Evolutionary conservation across 64 coral and sea anemone species (phyloP).

Genomic region (Orbicella faveolata): DNA sequence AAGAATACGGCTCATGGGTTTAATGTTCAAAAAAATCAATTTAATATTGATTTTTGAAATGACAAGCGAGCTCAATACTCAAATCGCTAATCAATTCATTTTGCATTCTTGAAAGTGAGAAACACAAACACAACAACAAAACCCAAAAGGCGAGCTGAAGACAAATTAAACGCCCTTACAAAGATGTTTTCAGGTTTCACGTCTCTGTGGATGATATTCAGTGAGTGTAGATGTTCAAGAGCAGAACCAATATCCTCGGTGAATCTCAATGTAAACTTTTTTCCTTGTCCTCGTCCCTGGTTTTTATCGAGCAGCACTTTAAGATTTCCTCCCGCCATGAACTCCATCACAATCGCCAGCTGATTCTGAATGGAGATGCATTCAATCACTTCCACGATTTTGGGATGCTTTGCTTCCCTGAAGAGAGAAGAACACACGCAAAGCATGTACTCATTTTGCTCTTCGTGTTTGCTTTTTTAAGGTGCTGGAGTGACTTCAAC

Average conservation of each 20-base stretch:
- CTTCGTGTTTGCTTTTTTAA: too few species aligned
- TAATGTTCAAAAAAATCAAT: too few species aligned
- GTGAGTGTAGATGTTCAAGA: conserved; percentile 65
- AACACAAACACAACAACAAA: too few species aligned
- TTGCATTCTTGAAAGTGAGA: too few species aligned
- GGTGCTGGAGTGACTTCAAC: too few species aligned
- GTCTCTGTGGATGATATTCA: conserved; percentile 70
- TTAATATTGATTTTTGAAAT: too few species aligned
- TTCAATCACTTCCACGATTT: conserved; percentile 66
- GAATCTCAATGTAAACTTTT: conserved; percentile 57
- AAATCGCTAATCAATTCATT: too few species aligned
- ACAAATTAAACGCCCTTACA: conserved; percentile 25
- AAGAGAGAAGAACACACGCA: background rate
- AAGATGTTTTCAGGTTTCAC: conserved; percentile 77
- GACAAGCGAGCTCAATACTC: too few species aligned
- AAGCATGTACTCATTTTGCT: background rate
- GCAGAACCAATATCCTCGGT: conserved; percentile 73
- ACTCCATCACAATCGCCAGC: conserved; percentile 73
- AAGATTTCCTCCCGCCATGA: conserved; percentile 64
- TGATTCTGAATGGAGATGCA: conserved; percentile 71
- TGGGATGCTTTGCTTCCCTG: conserved; percentile 63
- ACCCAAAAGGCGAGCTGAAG: too few species aligned
- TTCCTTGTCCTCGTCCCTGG: background rate
- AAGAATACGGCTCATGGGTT: too few species aligned
- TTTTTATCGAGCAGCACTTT: conserved; percentile 22